phyloP scores from a whole-genome alignment of 2,113 vertebrate species.

The Callospermophilus lateralis region DNA sequence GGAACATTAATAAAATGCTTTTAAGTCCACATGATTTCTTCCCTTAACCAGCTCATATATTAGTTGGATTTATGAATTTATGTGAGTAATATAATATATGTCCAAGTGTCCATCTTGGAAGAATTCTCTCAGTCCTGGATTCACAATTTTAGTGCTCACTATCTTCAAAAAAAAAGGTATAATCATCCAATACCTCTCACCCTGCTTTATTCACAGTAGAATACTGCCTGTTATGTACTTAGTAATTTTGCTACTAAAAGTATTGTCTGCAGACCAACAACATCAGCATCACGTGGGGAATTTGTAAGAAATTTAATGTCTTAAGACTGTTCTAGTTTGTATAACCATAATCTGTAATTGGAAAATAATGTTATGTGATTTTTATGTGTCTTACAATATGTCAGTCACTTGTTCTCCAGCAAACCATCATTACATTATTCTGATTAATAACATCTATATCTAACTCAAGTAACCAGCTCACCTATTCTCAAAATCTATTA shows the following conservation, averaged over 20 bases:
- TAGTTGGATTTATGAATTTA: background rate
- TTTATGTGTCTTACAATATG: background rate
- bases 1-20: conserved; percentile 30
- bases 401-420: background rate
- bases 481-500: background rate
- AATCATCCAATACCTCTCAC: background rate
- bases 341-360: background rate
- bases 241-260: background rate
- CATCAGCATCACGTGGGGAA: fast-evolving
- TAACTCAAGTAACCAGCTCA: background rate
- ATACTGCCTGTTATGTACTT: background rate
- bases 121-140: background rate
- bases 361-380: background rate
- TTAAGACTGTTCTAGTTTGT: background rate
- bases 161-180: background rate
- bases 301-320: background rate
- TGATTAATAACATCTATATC: background rate
- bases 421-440: background rate
- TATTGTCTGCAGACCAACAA: background rate
- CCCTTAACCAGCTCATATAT: background rate
- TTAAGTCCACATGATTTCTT: background rate
- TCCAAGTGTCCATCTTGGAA: background rate
- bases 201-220: background rate
- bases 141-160: background rate
- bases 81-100: background rate